Conservation (phyloP, 23 tunicate genomes). For the Halocynthia aurantium region DNA sequence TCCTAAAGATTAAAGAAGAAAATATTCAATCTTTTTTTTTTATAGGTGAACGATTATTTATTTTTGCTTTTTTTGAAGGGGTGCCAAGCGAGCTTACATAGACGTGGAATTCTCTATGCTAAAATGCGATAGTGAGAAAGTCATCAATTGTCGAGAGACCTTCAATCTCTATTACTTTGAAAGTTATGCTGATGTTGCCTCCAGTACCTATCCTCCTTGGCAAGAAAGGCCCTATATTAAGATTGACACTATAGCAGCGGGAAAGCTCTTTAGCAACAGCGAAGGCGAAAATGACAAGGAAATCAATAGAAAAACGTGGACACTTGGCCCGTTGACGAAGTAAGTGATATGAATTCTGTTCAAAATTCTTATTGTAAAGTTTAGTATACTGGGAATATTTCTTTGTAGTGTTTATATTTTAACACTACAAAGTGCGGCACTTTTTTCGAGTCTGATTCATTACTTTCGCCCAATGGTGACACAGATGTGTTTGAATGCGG, state of each 20-base stretch:
- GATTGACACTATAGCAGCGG: conserved; percentile 82
- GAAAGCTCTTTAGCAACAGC: conserved; percentile 31
- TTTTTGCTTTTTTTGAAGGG: conserved; percentile 2
- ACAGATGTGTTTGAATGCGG: no score
- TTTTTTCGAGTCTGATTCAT: no score
- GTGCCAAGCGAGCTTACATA: conserved; percentile 71
- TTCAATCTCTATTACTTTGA: conserved; percentile 70
- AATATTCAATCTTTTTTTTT: no score
- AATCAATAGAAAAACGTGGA: conserved; percentile 55
- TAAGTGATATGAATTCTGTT: conserved; percentile 8
- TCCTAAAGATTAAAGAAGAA: no score
- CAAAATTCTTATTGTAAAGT: background rate
- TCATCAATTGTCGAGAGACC: conserved; percentile 52
- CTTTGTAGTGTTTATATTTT: no score
- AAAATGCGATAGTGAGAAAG: conserved; percentile 42
- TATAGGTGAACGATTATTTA: no score
- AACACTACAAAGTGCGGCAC: no score
- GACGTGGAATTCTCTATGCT: conserved; percentile 85
- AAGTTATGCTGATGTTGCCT: conserved; percentile 38
- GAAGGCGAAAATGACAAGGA: conserved; percentile 20
- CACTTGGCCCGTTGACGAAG: conserved; percentile 49
- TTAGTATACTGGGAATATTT: no score
- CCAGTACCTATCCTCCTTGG: conserved; percentile 77
- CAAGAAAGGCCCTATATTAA: conserved; percentile 59
- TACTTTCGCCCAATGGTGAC: no score